phyloP scores from a whole-genome alignment of 2,888 invertebrate genomes.

The Plebejus argus region DNA sequence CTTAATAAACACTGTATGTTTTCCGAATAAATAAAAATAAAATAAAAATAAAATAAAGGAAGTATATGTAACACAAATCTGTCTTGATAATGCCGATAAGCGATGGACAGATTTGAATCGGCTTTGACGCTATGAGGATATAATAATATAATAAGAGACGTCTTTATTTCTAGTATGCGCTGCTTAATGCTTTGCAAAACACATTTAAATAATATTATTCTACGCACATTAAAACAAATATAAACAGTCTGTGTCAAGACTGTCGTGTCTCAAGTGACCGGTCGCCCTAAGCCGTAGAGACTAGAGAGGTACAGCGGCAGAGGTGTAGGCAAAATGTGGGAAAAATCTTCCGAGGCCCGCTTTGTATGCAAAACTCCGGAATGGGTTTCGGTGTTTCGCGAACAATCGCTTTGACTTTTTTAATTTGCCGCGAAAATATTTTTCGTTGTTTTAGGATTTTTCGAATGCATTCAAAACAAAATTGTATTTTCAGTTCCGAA shows the following conservation, averaged over 20 bases:
- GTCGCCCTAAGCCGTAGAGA: neutral
- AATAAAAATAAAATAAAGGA: too few relatives aligned
- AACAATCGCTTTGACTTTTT: slow-evolving; percentile 31
- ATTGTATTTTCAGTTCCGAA: neutral
- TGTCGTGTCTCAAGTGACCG: neutral
- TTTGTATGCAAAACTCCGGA: slow-evolving; percentile 45
- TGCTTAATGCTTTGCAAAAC: too few relatives aligned
- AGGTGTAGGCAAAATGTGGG: neutral
- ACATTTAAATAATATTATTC: too few relatives aligned
- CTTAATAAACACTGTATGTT: too few relatives aligned
- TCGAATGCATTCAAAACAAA: slow-evolving; percentile 1
- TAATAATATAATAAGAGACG: too few relatives aligned
- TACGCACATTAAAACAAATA: too few relatives aligned
- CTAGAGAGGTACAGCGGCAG: neutral
- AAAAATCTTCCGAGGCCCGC: slow-evolving; percentile 39
- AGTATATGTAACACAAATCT: too few relatives aligned
- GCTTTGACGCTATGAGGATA: too few relatives aligned
- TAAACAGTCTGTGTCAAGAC: neutral
- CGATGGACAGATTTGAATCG: too few relatives aligned
- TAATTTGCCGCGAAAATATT: slow-evolving; percentile 29
- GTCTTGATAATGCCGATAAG: too few relatives aligned
- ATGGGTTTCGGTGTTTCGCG: slow-evolving; percentile 38
- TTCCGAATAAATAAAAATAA: too few relatives aligned
- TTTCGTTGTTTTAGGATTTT: slow-evolving; percentile 15
- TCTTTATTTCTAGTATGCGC: too few relatives aligned